Evolutionary conservation across 1,140 invertebrate species (phyloP).

Genomic region (Apocrypta bakeri): DNA sequence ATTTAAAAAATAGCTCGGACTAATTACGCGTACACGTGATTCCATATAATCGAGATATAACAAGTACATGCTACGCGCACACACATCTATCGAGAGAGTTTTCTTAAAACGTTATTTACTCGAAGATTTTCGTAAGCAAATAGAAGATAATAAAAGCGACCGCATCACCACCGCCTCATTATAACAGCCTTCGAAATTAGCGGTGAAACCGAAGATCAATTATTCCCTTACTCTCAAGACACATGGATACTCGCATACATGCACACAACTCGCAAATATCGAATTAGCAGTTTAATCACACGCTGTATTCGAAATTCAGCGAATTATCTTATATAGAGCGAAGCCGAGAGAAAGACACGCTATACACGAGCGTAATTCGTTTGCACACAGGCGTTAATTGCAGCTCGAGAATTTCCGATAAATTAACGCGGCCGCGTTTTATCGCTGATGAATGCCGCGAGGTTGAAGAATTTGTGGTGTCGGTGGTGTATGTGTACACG

Average conservation of each 20-base stretch:
- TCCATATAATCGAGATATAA: too few relatives aligned
- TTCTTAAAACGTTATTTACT: too few relatives aligned
- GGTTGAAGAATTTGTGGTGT: too few relatives aligned
- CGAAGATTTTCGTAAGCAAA: too few relatives aligned
- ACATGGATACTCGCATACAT: too few relatives aligned
- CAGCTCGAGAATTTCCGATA: not conserved
- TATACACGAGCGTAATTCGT: not conserved
- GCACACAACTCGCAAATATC: not conserved
- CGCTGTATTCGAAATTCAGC: not conserved
- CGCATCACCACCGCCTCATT: not conserved
- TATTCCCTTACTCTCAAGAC: too few relatives aligned
- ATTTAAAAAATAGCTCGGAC: too few relatives aligned
- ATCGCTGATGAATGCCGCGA: conserved; percentile 33
- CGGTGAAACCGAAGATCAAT: not conserved
- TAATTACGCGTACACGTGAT: too few relatives aligned
- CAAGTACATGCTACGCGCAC: too few relatives aligned
- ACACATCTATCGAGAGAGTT: too few relatives aligned
- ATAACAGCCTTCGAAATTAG: not conserved
- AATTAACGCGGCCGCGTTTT: conserved; percentile 34
- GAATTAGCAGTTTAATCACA: not conserved
- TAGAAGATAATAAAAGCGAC: not conserved
- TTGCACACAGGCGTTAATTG: not conserved
- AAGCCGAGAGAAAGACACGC: not conserved
- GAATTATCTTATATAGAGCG: not conserved
- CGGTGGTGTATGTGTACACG: too few relatives aligned